phyloP scores from a whole-genome alignment of 2,888 invertebrate genomes.

The Eustalomyia histrio region DNA sequence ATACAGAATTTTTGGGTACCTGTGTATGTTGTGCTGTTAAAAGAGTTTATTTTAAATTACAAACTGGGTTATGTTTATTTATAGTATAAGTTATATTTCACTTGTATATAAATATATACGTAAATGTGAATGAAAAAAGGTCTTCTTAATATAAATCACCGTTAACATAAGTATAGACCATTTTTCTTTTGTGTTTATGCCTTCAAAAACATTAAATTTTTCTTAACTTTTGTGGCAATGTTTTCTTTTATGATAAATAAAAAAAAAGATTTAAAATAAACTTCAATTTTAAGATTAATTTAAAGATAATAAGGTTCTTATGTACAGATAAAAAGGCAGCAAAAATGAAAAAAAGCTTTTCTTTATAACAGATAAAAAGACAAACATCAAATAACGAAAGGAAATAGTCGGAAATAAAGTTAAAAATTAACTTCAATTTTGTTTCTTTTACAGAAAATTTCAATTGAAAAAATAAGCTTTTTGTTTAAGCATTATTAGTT shows the following conservation, averaged over 20 bases:
- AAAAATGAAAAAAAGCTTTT: conserved; percentile 1
- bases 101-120: too few relatives aligned
- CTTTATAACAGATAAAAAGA: neutral
- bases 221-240: neutral
- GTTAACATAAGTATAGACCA: conserved; percentile 45
- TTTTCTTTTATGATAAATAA: neutral
- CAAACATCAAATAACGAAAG: conserved; percentile 11
- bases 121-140: conserved; percentile 24
- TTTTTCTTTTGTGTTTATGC: neutral
- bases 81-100: too few relatives aligned
- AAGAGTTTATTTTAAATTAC: too few relatives aligned
- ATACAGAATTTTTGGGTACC: too few relatives aligned
- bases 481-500: conserved; percentile 14
- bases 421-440: conserved; percentile 6
- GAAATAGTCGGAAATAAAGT: conserved; percentile 24
- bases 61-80: too few relatives aligned
- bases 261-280: neutral
- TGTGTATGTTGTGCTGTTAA: too few relatives aligned
- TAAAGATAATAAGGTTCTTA: neutral
- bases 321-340: neutral
- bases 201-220: too few relatives aligned
- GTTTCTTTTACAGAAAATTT: neutral
- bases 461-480: neutral
- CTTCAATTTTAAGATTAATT: neutral
- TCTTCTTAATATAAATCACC: conserved; percentile 58